A percentile compares a stretch with the other conserved stretches of the same genome.
Conservation (phyloP, 2,888 invertebrate species). For the Petrolisthes manimaculis region DNA sequence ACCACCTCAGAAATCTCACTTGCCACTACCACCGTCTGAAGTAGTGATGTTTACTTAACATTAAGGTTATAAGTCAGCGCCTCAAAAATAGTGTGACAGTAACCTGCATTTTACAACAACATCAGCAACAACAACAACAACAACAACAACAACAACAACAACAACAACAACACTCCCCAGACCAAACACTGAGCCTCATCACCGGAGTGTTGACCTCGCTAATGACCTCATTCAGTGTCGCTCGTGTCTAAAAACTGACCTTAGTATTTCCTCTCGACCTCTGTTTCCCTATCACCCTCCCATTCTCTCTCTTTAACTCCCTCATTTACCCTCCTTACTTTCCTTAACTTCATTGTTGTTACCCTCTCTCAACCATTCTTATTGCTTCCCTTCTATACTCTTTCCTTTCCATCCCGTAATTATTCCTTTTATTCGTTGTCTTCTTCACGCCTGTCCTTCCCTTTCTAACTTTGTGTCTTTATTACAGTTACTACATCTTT, state of each 20-base stretch:
- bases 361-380: not conserved
- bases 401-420: not conserved
- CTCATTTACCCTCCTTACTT: not conserved
- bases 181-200: conserved; percentile 28
- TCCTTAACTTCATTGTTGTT: not conserved
- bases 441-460: not conserved
- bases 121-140: no score
- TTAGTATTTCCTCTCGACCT: not conserved
- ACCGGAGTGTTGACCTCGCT: conserved; percentile 40
- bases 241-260: conserved; percentile 38
- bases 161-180: not conserved
- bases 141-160: not conserved
- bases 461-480: not conserved
- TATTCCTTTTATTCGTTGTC: no score
- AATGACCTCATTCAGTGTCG: conserved; percentile 49
- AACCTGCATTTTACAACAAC: no score
- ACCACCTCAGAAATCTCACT: no score
- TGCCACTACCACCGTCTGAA: no score
- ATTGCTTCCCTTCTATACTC: not conserved
- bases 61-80: no score
- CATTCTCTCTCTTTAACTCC: not conserved
- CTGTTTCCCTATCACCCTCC: not conserved
- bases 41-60: no score
- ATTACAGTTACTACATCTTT: conserved; percentile 3
- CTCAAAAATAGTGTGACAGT: no score